These are phyloP conservation scores for Pseudanteris insignis DNA, from an alignment of 2,888 invertebrate genomes.

Conservation along the genomic window DNA sequence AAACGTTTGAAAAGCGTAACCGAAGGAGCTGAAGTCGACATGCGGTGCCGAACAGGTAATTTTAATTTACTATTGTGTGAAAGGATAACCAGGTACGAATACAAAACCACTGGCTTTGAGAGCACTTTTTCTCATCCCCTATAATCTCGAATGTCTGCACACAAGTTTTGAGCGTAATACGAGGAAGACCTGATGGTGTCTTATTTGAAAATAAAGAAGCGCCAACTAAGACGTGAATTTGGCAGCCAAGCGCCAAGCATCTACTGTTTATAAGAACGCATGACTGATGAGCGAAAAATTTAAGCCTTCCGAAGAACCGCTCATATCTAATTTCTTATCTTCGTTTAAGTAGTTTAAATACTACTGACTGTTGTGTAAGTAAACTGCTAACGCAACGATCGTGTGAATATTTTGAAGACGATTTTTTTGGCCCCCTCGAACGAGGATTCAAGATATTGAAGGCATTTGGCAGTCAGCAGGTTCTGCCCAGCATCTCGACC, in stretches of 20 bases:
- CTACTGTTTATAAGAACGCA: too few relatives aligned
- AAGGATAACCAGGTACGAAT: slow-evolving; percentile 31
- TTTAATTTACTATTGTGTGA: slow-evolving; percentile 23
- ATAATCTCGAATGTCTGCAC: slow-evolving; percentile 44
- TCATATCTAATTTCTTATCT: too few relatives aligned
- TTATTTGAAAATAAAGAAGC: slow-evolving; percentile 44
- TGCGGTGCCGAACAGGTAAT: slow-evolving; percentile 10
- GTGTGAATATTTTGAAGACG: slow-evolving; percentile 23
- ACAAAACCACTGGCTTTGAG: slow-evolving; percentile 20
- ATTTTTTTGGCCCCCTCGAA: too few relatives aligned
- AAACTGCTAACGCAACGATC: slow-evolving; percentile 18
- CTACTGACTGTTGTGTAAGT: slow-evolving; percentile 2
- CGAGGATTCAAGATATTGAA: too few relatives aligned
- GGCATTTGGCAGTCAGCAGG: slow-evolving; percentile 40
- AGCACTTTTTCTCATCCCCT: slow-evolving; percentile 12
- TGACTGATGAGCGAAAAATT: too few relatives aligned
- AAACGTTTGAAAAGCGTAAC: too few relatives aligned
- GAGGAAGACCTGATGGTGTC: slow-evolving; percentile 35
- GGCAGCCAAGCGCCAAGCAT: too few relatives aligned
- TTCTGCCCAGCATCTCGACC: slow-evolving; percentile 27
- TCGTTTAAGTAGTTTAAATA: too few relatives aligned
- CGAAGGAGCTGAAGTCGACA: slow-evolving; percentile 28
- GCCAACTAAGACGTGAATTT: too few relatives aligned
- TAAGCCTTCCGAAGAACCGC: too few relatives aligned
- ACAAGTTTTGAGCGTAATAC: slow-evolving; percentile 29